Conservation (phyloP, 2,888 invertebrate genomes). For the Adelognathus sp. region DNA sequence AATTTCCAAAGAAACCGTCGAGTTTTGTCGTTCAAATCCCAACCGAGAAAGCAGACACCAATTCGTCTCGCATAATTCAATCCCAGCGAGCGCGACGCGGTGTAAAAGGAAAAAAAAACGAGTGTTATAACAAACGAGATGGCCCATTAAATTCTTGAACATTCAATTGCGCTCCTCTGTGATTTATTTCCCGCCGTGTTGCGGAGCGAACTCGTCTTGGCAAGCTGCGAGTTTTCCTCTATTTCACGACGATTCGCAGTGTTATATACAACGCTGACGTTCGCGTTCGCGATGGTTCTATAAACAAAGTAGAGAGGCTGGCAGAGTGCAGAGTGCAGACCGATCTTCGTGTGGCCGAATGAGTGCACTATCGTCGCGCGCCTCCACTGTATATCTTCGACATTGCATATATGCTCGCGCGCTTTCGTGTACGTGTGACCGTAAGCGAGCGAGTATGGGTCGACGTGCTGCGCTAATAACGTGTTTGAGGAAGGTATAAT, state of each 20-base stretch:
- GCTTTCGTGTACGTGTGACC: conserved; percentile 41
- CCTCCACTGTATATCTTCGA: not conserved
- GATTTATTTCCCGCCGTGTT: conserved; percentile 7
- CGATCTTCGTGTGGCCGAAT: not conserved
- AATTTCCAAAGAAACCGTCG: not conserved
- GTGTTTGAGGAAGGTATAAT: conserved; percentile 79
- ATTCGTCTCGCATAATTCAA: not conserved
- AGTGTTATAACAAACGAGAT: not conserved
- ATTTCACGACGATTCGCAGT: not conserved
- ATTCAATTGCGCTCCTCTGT: conserved; percentile 15
- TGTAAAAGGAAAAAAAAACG: not conserved
- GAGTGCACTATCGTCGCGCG: not conserved
- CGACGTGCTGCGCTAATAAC: conserved; percentile 73
- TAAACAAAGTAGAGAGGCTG: conserved; percentile 22
- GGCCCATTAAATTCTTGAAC: conserved; percentile 23
- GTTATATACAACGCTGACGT: conserved; percentile 5
- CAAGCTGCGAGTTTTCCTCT: conserved; percentile 8
- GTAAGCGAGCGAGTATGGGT: conserved; percentile 54
- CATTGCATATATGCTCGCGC: not conserved
- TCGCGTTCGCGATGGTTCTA: conserved; percentile 24
- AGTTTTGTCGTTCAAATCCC: not conserved
- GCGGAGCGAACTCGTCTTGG: conserved; percentile 14
- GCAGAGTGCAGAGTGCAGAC: not conserved
- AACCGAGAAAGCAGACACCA: not conserved
- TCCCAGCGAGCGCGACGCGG: not conserved